Evolutionary conservation across 2,797 vertebrate genomes (phyloP), one percentile per base, ranked within the genome.

Genomic region (Hoplostethus atlanticus): DNA sequence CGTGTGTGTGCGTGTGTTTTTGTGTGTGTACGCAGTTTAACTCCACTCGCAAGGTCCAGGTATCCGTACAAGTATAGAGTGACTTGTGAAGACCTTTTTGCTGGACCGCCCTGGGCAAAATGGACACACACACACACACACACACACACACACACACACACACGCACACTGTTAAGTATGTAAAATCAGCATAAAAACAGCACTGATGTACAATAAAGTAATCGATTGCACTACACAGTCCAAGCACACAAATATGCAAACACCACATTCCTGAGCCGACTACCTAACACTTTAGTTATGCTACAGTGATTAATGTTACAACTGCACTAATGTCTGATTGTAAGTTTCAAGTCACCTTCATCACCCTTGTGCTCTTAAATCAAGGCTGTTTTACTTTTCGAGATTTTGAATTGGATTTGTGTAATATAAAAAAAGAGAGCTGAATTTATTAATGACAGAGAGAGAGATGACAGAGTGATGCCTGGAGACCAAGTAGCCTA

Each of bases 121-220:
- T 1, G 15, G 13, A 47, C 46, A 47, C 46, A 47, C 46, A 47
- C 42, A 44, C 42, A 34, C 34, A 34, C 34, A 34, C 34, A 34
- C 34, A 34, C 38, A 40, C 38, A 42, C 36, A 58, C 64, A 71
- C 46, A 50, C 46, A 16, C 17, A 53, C 60, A 40, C 51, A 51
- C 63, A 57, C 56, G 47, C 58, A 40, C 56, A 61, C 38, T 9
- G n/a, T 76, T 9, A 10, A 21, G 21, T 2, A 3, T 44, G 50
- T 67, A 7, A 70, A 53, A 66, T 86, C 77, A 87, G 85, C 81
- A 72, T 31, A 80, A 81, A 88, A 86, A 75, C 53, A 65, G 66
- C 71, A 57, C 65, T 63, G 40, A 5, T 30, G 0, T 46, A 11
- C 73, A 76, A 57, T 67, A 84, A 81, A 80, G 34, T 0, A 5